Base-by-base conservation (phyloP, 2,888 invertebrate species). In the Watsonalla binaria region DNA sequence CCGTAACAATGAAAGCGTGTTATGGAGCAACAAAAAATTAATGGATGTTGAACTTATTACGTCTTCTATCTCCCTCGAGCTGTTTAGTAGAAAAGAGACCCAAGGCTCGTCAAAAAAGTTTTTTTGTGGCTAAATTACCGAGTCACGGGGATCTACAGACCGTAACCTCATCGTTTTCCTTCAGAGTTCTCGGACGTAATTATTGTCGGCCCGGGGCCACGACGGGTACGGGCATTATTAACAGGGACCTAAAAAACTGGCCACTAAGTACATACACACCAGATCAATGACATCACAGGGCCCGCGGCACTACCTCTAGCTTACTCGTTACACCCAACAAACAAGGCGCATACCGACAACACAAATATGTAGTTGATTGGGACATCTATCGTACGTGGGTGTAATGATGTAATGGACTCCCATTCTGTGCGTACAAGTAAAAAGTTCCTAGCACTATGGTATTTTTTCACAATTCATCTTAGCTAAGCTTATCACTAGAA, bases 131-230 rank as follows among this genome's bases (percentile, higher is more conserved):
- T 68, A 81, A 83, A 80, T 74, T 60, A 81, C 81, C 66, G 70
- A 81, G 81, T 86, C 84, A 87, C 78, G 76, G 78, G 76, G 74
- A 65, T 71, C 76, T 78, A 73, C 78, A 68, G 77, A 83, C 79
- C 84, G 84, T 83, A 85, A 81, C 80, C 75, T 79, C 75, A 73
- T 76, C 80, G 73, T 84, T 86, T 82, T 81, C 83, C 82, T 80
- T 69, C 76, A 76, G 79, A 67, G 68, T 86, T 87, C 87, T 84
- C 75, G 86, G 82, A 89, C 78, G 74, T 84, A 88, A 90, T 90
- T 88, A 89, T 77, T 61, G 73, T 72, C 64, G 71, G 74, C 68
- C 64, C 66, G 58, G 54, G 65, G 63, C 55, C 53, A 54, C 57
- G 61, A 54, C 57, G 61, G 62, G 63, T 62, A 61, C 61, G 56